Evolutionary conservation across 1,140 invertebrate species (phyloP).

Genomic region (Musca vetustissima): DNA sequence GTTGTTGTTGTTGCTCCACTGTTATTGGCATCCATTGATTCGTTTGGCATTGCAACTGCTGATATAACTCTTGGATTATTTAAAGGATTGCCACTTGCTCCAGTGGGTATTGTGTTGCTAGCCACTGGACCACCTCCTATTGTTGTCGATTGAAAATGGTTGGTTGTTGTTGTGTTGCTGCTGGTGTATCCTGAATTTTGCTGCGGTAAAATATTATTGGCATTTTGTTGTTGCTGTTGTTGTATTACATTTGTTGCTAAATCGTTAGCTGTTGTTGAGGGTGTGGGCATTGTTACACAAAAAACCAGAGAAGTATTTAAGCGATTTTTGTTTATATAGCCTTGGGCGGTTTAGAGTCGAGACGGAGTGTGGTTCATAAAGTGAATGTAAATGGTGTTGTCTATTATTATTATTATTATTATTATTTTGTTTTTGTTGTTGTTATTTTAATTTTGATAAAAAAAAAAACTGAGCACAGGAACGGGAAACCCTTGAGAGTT

Average conservation of each 20-base stretch:
- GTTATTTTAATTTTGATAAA: too few relatives aligned
- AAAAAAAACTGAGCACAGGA: too few relatives aligned
- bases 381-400: neutral
- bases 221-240: conserved; percentile 15
- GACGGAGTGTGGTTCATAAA: neutral
- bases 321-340: neutral
- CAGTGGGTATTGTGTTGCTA: neutral
- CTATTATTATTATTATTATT: conserved; percentile 4
- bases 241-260: neutral
- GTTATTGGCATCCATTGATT: neutral
- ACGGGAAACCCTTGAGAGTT: too few relatives aligned
- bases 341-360: neutral
- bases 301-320: neutral
- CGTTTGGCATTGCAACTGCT: conserved; percentile 5
- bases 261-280: neutral
- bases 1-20: conserved; percentile 14
- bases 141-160: neutral
- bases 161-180: conserved; percentile 11
- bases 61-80: neutral
- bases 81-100: too few relatives aligned
- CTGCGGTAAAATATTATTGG: conserved; percentile 14
- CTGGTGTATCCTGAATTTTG: conserved; percentile 6
- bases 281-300: conserved; percentile 23
- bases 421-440: too few relatives aligned
- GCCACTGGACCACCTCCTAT: conserved; percentile 1